Evolutionary conservation across 2,888 invertebrate genomes (phyloP).

Genomic region (Drosophila differens): DNA sequence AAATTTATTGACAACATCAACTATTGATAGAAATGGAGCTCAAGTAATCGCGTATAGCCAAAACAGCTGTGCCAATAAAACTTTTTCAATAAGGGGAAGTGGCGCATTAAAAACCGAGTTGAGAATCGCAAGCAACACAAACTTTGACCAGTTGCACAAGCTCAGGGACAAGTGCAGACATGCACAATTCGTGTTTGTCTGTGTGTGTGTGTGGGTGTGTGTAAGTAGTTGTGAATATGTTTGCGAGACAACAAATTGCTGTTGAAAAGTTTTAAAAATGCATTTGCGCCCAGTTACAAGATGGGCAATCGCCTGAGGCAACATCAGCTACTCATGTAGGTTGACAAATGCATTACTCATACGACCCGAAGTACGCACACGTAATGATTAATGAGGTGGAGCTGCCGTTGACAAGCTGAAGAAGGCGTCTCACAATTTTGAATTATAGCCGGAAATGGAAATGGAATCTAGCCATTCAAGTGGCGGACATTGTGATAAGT

Average conservation of each 20-base stretch:
- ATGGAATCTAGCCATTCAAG: slow-evolving; percentile 51
- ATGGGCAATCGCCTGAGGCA: slow-evolving; percentile 38
- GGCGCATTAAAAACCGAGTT: slow-evolving; percentile 64
- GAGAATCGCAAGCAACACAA: slow-evolving; percentile 56
- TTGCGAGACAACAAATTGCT: slow-evolving; percentile 72
- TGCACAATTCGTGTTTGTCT: slow-evolving; percentile 2
- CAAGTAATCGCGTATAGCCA: slow-evolving; percentile 44
- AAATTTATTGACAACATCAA: slow-evolving; percentile 39
- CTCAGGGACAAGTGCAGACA: slow-evolving; percentile 22
- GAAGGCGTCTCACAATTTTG: slow-evolving; percentile 66
- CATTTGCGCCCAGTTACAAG: slow-evolving; percentile 55
- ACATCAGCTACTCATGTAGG: not conserved
- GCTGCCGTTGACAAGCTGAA: slow-evolving; percentile 67
- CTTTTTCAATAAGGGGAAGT: slow-evolving; percentile 68
- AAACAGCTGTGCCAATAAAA: slow-evolving; percentile 74
- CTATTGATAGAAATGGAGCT: slow-evolving; percentile 48
- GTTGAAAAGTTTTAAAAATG: slow-evolving; percentile 69
- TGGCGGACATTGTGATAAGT: slow-evolving; percentile 70
- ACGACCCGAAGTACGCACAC: slow-evolving; percentile 45
- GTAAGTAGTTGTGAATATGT: slow-evolving; percentile 31
- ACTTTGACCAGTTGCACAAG: slow-evolving; percentile 69
- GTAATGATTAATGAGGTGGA: slow-evolving; percentile 65
- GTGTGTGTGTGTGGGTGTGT: slow-evolving; percentile 8
- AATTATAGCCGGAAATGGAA: slow-evolving; percentile 72
- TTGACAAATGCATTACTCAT: slow-evolving; percentile 71